Evolutionary conservation across 2,113 vertebrate species (phyloP).

Genomic region (Aptenodytes forsteri): DNA sequence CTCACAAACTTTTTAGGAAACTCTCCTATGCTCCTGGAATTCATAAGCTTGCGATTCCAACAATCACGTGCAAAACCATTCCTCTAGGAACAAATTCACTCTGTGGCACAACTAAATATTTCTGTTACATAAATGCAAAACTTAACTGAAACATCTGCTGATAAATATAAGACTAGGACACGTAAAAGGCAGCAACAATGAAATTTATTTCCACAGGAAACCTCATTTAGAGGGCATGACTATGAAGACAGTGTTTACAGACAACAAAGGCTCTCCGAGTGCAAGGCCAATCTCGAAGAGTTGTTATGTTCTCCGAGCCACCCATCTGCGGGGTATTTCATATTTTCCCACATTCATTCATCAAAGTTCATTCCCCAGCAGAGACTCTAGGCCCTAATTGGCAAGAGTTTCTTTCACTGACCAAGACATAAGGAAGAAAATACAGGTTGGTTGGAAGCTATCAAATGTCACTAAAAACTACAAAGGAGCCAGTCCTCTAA

Average conservation of each 20-base stretch:
- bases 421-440: neutral
- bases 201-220: neutral
- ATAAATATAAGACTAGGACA: neutral
- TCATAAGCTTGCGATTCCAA: neutral
- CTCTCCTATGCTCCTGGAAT: neutral
- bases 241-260: neutral
- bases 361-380: neutral
- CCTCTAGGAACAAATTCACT: neutral
- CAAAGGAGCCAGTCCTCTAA: neutral
- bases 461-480: neutral
- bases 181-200: neutral
- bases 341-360: neutral
- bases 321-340: neutral
- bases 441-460: neutral
- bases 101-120: neutral
- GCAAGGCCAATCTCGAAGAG: neutral
- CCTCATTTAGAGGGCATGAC: neutral
- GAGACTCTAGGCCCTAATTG: neutral
- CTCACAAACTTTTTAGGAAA: neutral
- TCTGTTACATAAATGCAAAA: neutral
- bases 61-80: neutral
- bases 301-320: neutral
- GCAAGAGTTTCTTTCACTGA: neutral
- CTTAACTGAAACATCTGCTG: neutral
- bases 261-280: neutral